Conservation (phyloP, 2,888 invertebrate species). For the Platerodrilus igneus region DNA sequence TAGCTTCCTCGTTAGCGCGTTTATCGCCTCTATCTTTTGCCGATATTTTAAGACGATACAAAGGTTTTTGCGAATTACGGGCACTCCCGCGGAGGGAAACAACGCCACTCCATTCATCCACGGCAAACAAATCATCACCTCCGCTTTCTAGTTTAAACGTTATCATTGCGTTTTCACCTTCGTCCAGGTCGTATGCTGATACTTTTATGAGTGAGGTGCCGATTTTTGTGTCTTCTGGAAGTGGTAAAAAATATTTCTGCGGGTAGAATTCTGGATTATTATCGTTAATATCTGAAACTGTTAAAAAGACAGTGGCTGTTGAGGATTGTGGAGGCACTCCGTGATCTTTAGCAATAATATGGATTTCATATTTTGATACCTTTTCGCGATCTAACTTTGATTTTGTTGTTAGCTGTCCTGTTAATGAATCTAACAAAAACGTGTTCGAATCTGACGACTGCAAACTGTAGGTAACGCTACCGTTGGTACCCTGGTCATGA, state of each 20-base stretch:
- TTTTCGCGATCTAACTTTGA: constrained; percentile 77
- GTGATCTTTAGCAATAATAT: constrained; percentile 86
- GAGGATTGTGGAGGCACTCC: constrained; percentile 87
- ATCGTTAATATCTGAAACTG: constrained; percentile 84
- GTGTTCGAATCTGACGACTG: constrained; percentile 78
- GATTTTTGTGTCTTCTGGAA: constrained; percentile 63
- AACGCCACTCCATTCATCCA: constrained; percentile 75
- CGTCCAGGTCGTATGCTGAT: constrained; percentile 79
- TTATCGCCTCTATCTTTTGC: constrained; percentile 79
- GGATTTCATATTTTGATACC: constrained; percentile 71
- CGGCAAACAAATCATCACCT: constrained; percentile 72
- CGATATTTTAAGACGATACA: constrained; percentile 70
- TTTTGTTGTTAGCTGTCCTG: constrained; percentile 78
- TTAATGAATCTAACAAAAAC: constrained; percentile 76
- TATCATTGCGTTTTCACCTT: constrained; percentile 80
- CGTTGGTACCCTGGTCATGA: constrained; percentile 91
- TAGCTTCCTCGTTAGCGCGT: constrained; percentile 66
- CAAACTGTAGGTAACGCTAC: constrained; percentile 79
- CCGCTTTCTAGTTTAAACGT: constrained; percentile 75
- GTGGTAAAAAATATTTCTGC: constrained; percentile 72
- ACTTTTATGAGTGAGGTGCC: constrained; percentile 69
- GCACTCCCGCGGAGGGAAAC: constrained; percentile 65
- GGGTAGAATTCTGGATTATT: constrained; percentile 92
- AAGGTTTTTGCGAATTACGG: constrained; percentile 58
- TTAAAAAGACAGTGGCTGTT: constrained; percentile 78